Conservation (phyloP, 2,888 invertebrate species). For the Ennomos fuscantarius region DNA sequence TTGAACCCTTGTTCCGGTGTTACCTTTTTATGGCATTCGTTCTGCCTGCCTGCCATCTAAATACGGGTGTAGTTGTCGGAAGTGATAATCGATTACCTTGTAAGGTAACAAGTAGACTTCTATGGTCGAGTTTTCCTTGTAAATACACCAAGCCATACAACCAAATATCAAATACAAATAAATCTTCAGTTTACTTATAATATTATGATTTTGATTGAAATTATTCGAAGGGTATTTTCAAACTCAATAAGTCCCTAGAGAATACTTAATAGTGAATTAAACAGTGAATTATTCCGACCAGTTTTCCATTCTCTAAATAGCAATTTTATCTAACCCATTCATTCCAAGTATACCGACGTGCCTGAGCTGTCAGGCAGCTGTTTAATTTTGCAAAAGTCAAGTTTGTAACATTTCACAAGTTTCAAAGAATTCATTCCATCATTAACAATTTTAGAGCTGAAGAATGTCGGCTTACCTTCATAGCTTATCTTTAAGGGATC, state of each 20-base stretch:
- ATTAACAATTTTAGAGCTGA: conserved; percentile 8
- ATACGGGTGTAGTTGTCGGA: conserved; percentile 39
- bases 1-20: conserved; percentile 24
- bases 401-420: conserved; percentile 9
- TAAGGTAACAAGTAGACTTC: conserved; percentile 25
- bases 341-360: neutral
- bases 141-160: neutral
- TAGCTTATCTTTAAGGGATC: neutral
- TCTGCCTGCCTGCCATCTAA: conserved; percentile 23
- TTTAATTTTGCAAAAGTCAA: conserved; percentile 12
- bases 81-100: conserved; percentile 33
- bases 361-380: conserved; percentile 11
- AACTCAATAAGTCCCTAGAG: too few relatives aligned
- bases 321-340: too few relatives aligned
- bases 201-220: too few relatives aligned
- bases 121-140: conserved; percentile 30
- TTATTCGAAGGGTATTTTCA: too few relatives aligned
- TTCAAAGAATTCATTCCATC: conserved; percentile 4
- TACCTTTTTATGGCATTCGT: conserved; percentile 33
- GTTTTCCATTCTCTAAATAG: too few relatives aligned
- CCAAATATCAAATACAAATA: too few relatives aligned
- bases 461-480: conserved; percentile 4
- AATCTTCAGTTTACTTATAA: too few relatives aligned
- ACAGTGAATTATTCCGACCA: too few relatives aligned
- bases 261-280: too few relatives aligned